Conservation (phyloP, 2,888 invertebrate species). For the Bruchidius siliquastri region DNA sequence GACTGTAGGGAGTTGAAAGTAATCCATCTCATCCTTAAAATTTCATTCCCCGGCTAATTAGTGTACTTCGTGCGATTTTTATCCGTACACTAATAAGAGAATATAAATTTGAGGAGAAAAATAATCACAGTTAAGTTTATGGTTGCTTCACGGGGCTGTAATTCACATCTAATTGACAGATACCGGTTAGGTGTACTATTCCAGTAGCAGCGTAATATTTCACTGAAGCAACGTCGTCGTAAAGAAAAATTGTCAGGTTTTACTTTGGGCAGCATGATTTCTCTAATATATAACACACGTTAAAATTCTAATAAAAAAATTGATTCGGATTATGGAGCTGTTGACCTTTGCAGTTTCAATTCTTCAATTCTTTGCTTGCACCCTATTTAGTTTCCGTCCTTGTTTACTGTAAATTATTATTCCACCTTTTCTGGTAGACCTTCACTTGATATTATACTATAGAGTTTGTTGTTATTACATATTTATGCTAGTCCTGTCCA, state of each 20-base stretch:
- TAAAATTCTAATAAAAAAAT: too few species aligned
- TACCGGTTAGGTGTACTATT: slow-evolving; percentile 44
- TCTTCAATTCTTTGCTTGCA: too few species aligned
- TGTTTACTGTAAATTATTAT: too few species aligned
- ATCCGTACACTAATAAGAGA: slow-evolving; percentile 20
- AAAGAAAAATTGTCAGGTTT: slow-evolving; percentile 6
- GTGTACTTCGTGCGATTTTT: slow-evolving; percentile 3
- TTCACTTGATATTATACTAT: too few species aligned
- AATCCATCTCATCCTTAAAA: neutral
- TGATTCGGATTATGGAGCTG: too few species aligned
- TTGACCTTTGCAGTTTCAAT: too few species aligned
- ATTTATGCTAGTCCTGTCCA: too few species aligned
- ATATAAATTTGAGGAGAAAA: slow-evolving; percentile 29
- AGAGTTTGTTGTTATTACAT: too few species aligned
- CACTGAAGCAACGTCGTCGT: neutral
- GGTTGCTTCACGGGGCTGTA: slow-evolving; percentile 35
- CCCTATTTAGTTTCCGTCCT: too few species aligned
- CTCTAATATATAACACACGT: neutral
- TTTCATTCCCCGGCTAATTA: neutral
- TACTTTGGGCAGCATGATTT: neutral
- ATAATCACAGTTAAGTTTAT: slow-evolving; percentile 30
- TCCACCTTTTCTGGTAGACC: too few species aligned
- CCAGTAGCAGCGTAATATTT: slow-evolving; percentile 17
- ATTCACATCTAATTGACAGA: slow-evolving; percentile 48
- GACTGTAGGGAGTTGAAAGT: neutral